phyloP scores from a whole-genome alignment of 2,113 vertebrate genomes.

The Tylochromis polylepis region DNA sequence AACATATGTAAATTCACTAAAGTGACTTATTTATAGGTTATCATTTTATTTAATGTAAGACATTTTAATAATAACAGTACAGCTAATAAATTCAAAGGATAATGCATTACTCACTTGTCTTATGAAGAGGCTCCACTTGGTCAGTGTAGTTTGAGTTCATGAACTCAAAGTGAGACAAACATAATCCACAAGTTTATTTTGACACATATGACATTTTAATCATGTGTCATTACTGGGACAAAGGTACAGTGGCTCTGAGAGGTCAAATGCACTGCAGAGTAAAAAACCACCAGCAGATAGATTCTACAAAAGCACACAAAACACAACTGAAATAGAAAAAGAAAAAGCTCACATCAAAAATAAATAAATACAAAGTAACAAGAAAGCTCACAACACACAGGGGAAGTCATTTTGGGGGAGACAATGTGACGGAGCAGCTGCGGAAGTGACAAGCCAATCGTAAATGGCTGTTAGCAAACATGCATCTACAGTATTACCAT shows the following conservation, averaged over 20 bases:
- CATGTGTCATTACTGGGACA: rapidly evolving
- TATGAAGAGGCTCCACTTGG: neutral
- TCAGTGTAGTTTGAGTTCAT: neutral
- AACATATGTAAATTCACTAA: neutral
- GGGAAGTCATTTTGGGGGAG: neutral
- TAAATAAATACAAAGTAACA: neutral
- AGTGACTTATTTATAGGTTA: rapidly evolving
- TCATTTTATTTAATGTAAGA: neutral
- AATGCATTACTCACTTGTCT: neutral
- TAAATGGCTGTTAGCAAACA: neutral
- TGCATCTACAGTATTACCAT: neutral
- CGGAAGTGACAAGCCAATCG: neutral
- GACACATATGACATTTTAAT: neutral
- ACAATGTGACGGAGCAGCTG: neutral
- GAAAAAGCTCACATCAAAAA: neutral
- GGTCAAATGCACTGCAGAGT: neutral
- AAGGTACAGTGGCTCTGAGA: neutral
- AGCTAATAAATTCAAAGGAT: neutral
- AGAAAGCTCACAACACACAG: neutral
- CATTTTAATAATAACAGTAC: neutral
- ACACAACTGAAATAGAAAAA: neutral
- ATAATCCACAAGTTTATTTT: neutral
- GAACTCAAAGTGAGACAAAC: neutral
- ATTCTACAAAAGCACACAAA: neutral
- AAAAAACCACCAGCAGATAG: neutral